Base-by-base conservation (phyloP, 2,888 invertebrate species). In the Acronicta psi region DNA sequence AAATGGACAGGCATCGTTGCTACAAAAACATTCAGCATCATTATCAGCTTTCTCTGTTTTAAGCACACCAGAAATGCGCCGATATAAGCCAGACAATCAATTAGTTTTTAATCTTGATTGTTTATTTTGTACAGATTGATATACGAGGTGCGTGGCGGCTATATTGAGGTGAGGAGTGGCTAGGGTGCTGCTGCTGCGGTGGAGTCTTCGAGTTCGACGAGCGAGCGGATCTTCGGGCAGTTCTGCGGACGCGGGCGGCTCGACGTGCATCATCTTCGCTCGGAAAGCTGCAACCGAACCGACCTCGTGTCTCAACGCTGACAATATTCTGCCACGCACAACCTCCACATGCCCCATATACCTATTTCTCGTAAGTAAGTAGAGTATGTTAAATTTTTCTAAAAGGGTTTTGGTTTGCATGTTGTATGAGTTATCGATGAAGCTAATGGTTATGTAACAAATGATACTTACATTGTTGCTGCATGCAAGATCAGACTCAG, bases 101-200 rank as follows among this genome's bases (percentile, higher is more conserved):
- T n/a, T n/a, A n/a, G n/a, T n/a, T n/a, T n/a, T n/a, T n/a, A n/a
- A n/a, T n/a, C n/a, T n/a, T n/a, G n/a, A n/a, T n/a, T n/a, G n/a
- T n/a, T n/a, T n/a, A n/a, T n/a, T n/a, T 51, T 47, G 10, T 49
- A 7, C 37, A 62, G 55, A 14, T 47, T 17, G 13, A 29, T 36
- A 43, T 9, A 46, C 29, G 36, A 17, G 8, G 43, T 54, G 43
- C 52, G 69, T 46, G 51, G 65, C 31, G 31, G 23, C 11, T 10
- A 36, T 10, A 18, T 23, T 52, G 31, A 36, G 10, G 13, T 14
- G 14, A 50, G 11, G 36, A 11, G n/a, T 29, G 37, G 43, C 54
- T 47, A 63, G n/a, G n/a, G n/a, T n/a, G n/a, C n/a, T n/a, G n/a
- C n/a, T n/a, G 31, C 25, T 25, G 25, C 36, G 46, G 68, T 47